These are phyloP conservation scores for Brassicogethes aeneus DNA, from an alignment of 2,888 invertebrate genomes.

Conservation along the genomic window DNA sequence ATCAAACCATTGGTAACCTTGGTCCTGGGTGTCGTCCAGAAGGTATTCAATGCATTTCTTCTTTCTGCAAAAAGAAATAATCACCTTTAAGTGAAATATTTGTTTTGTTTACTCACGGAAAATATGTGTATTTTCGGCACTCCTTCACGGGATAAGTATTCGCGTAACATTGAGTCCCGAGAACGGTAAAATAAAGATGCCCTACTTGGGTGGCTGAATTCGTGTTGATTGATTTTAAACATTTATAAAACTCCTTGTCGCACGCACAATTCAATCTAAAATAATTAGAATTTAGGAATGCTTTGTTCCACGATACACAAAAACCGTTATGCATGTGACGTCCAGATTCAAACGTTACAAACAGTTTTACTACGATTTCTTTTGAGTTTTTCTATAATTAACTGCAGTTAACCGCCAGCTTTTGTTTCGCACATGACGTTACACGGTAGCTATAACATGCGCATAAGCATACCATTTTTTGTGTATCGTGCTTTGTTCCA, in stretches of 20 bases:
- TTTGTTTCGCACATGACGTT: no score
- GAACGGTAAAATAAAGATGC: constrained; percentile 46
- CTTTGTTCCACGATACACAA: no score
- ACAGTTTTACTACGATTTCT: no score
- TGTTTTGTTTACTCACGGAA: constrained; percentile 42
- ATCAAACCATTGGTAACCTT: constrained; percentile 51
- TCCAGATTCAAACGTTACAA: no score
- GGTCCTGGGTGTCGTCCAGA: constrained; percentile 35
- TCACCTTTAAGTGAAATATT: background rate
- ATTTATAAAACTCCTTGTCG: constrained; percentile 45
- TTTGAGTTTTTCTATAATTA: no score
- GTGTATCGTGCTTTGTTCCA: no score
- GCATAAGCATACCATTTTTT: no score
- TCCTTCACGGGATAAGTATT: constrained; percentile 47
- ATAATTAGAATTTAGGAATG: no score
- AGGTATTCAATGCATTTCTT: constrained; percentile 43
- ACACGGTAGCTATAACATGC: no score
- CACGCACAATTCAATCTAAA: constrained; percentile 47
- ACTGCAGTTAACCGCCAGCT: no score
- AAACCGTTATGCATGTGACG: no score
- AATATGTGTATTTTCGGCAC: constrained; percentile 39
- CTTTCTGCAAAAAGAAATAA: constrained; percentile 18
- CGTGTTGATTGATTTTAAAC: constrained; percentile 39
- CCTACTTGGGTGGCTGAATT: constrained; percentile 42
- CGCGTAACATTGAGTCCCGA: constrained; percentile 52